These are phyloP conservation scores for Hapalemur alaotrensis DNA, from an alignment of 2,797 vertebrate species.

Conservation along the genomic window DNA sequence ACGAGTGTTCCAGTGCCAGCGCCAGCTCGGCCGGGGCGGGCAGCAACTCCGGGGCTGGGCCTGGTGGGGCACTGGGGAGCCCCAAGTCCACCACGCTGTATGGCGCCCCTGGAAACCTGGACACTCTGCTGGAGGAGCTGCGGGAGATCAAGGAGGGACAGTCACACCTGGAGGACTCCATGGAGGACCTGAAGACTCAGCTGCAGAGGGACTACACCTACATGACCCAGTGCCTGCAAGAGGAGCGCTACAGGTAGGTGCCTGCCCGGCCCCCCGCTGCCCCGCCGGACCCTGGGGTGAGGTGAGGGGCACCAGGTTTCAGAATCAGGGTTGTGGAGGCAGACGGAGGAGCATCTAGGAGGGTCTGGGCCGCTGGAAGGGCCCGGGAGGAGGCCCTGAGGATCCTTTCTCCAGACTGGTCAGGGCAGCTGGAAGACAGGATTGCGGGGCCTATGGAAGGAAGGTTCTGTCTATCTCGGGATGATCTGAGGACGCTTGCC, in stretches of 20 bases:
- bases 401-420: background rate
- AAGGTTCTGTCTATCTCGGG: background rate
- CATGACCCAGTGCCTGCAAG: constrained; percentile 98
- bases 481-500: background rate
- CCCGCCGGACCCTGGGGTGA: accelerated
- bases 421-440: background rate
- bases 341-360: background rate
- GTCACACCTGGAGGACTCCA: constrained; percentile 95
- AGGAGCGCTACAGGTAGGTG: constrained; percentile 95
- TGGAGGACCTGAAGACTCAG: constrained; percentile 97
- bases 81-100: constrained; percentile 91
- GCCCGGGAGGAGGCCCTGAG: background rate
- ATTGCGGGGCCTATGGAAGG: background rate
- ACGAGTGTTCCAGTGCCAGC: constrained; percentile 96
- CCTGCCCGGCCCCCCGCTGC: accelerated
- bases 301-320: accelerated
- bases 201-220: constrained; percentile 97
- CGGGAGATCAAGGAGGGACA: constrained; percentile 97
- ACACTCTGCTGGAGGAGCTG: constrained; percentile 94
- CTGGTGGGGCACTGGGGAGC: constrained; percentile 88
- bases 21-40: constrained; percentile 91
- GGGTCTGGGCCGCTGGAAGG: background rate
- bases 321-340: background rate
- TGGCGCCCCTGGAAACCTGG: constrained; percentile 92
- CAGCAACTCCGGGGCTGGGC: constrained; percentile 94